Evolutionary conservation across 2,888 invertebrate species (phyloP).

Genomic region (Anthophora plumipes): DNA sequence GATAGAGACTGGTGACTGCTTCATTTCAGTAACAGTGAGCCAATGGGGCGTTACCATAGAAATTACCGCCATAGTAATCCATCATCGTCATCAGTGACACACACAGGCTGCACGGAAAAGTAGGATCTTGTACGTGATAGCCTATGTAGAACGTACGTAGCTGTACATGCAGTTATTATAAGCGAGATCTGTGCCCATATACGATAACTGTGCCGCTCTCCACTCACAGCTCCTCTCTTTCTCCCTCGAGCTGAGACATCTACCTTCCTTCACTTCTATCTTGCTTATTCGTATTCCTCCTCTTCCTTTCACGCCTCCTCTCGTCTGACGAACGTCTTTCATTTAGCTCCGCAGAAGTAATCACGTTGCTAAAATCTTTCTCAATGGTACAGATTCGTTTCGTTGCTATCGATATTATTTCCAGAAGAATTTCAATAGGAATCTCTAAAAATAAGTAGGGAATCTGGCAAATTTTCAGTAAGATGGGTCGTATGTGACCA

Average conservation of each 20-base stretch:
- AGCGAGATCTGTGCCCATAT: conserved; percentile 75
- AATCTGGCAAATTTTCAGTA: too few species aligned
- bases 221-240: conserved; percentile 69
- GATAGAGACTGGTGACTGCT: conserved; percentile 60
- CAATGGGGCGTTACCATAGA: conserved; percentile 61
- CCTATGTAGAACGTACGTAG: conserved; percentile 76
- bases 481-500: too few species aligned
- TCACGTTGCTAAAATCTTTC: too few species aligned
- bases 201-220: conserved; percentile 78
- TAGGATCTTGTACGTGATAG: conserved; percentile 56
- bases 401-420: too few species aligned
- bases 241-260: too few species aligned
- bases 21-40: conserved; percentile 69
- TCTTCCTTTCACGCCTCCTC: conserved; percentile 13
- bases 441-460: too few species aligned
- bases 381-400: too few species aligned
- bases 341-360: too few species aligned
- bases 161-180: conserved; percentile 76
- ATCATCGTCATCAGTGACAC: conserved; percentile 67
- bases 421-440: too few species aligned
- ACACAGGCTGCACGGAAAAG: conserved; percentile 42
- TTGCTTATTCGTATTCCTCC: background rate
- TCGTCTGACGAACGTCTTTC: conserved; percentile 16
- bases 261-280: conserved; percentile 27
- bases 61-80: conserved; percentile 66